A percentile compares a stretch with the other conserved stretches of the same genome.
phyloP scores from a whole-genome alignment of 2,888 invertebrate genomes.

The Athripsodes cinereus region DNA sequence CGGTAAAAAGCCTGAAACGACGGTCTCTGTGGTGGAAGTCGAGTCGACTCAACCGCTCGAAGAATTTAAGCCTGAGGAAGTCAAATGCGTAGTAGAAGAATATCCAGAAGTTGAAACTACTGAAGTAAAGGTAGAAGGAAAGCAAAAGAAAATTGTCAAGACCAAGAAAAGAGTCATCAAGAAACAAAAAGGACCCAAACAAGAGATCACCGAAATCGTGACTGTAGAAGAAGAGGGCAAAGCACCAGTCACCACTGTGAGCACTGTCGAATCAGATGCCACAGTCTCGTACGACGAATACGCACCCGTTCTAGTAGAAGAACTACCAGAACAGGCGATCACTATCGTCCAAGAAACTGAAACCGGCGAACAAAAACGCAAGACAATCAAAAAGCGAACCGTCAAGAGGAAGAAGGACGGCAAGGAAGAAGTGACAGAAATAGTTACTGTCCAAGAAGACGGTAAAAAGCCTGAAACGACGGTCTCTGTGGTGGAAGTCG shows the following conservation, averaged over 20 bases:
- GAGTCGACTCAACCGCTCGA: background rate
- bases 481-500: conserved; percentile 29
- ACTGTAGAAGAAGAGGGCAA: conserved; percentile 38
- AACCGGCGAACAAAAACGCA: conserved; percentile 28
- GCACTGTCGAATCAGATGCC: conserved; percentile 28
- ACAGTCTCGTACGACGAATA: conserved; percentile 19
- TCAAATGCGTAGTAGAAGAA: conserved; percentile 15
- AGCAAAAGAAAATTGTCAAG: conserved; percentile 32
- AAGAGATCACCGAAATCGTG: conserved; percentile 42
- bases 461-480: conserved; percentile 36
- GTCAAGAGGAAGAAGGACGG: conserved; percentile 42
- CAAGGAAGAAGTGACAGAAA: conserved; percentile 43
- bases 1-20: conserved; percentile 35
- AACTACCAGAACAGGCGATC: conserved; percentile 31
- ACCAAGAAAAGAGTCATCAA: conserved; percentile 43
- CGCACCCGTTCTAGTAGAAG: conserved; percentile 30
- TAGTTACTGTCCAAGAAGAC: conserved; percentile 41
- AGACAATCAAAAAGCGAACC: conserved; percentile 36
- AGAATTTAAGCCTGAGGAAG: background rate
- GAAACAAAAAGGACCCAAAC: conserved; percentile 39
- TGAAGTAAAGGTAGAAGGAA: conserved; percentile 19
- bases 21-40: conserved; percentile 29
- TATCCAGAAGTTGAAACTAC: conserved; percentile 18
- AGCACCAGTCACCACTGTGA: conserved; percentile 37
- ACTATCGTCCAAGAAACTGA: conserved; percentile 30